phyloP scores from a whole-genome alignment of 2,797 vertebrate species.

The Notamacropus eugenii region DNA sequence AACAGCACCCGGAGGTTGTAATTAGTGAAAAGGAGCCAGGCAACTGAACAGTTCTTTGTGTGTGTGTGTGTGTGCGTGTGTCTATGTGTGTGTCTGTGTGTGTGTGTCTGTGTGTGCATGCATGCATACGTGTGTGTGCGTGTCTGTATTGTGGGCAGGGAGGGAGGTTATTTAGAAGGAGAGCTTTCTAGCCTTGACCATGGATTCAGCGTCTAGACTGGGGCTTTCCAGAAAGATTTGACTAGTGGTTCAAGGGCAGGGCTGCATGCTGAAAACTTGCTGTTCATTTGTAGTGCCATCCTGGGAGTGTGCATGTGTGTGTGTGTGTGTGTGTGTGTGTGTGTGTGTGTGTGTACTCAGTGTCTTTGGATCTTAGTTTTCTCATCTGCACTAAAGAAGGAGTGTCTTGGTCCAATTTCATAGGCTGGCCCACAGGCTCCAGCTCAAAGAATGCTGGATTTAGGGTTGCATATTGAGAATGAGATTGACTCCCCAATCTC shows the following conservation, averaged over 20 bases:
- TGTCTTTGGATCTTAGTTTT: neutral
- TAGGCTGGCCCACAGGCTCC: neutral
- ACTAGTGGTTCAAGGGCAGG: neutral
- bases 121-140: too few species aligned
- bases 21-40: conserved; percentile 67
- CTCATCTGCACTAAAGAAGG: neutral
- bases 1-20: conserved; percentile 90
- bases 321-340: neutral
- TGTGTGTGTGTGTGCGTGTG: neutral
- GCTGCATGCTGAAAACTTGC: neutral
- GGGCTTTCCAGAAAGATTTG: neutral
- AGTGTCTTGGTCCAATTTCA: neutral
- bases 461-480: neutral
- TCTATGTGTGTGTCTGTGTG: neutral
- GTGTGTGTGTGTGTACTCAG: too few species aligned
- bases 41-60: conserved; percentile 31
- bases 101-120: too few species aligned
- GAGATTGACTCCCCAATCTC: neutral
- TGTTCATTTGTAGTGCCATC: neutral
- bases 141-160: neutral
- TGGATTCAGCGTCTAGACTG: neutral
- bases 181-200: neutral
- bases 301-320: neutral
- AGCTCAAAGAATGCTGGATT: neutral
- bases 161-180: neutral